Evolutionary conservation across 2,113 vertebrate genomes (phyloP), one percentile per base, ranked within the genome.

Genomic region (Nycticorax nycticorax): DNA sequence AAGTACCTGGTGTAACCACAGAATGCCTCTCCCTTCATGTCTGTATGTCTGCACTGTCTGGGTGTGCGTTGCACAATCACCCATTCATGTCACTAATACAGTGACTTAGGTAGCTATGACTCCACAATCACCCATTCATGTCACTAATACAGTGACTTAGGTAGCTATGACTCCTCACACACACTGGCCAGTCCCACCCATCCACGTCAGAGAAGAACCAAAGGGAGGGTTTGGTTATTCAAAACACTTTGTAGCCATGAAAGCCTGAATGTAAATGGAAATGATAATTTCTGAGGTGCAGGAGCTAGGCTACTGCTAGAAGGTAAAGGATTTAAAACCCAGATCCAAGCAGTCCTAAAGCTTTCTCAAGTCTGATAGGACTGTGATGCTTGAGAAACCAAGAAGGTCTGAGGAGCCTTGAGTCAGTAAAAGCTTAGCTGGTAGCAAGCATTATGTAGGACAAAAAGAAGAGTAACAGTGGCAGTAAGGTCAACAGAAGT

Each of bases 21-120:
- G 24, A 66, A 14, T 24, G 4, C 50, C 55, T 85, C 32, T 88
- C 16, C 8, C 39, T 9, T 92, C 73, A 45, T 72, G 71, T 63
- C 43, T 27, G 2, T 50, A 9, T 14, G 30, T 32, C 27, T 27
- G 26, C 14, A 9, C 35, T 35, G 3, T 69, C 53, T 73, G 22
- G 0, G 3, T 28, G 18, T 9, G 48, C 48, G 15, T 3, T 59
- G 30, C 45, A 69, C 28, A 57, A 14, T 28, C 1, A 0, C 22
- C 8, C 3, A 3, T 6, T 37, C 71, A n/a, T 3, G 3, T 43
- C 89, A 66, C 20, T 41, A 50, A 2, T 18, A 8, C 18, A n/a
- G 5, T 1, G 2, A 52, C 16, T 35, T n/a, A 30, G 28, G 17
- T 22, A 68, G 18, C 15, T 79, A 7, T 35, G 67, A 12, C 4